Evolutionary conservation across 2,797 vertebrate species (phyloP), one percentile per base, ranked within the genome.

Genomic region (Danio jaintianensis): DNA sequence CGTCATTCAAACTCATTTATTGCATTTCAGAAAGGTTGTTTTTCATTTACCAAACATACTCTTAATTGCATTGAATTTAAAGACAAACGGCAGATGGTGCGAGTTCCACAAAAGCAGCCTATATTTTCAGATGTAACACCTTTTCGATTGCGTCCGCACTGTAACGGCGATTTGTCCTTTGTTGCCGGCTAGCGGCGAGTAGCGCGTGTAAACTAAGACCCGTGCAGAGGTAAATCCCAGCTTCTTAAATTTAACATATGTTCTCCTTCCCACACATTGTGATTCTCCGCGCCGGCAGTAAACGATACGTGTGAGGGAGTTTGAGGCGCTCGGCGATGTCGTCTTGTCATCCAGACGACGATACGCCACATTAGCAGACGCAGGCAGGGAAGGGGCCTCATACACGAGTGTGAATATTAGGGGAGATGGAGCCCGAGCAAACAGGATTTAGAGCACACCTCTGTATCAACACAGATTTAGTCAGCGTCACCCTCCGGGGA

Each of bases 351-450:
- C 72, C 62, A 38, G 63, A 52, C 66, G 40, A 53, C 75, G 43
- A 84, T 82, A 71, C 67, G 52, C 53, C 68, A 80, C 83, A 83
- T 79, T 62, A 79, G 40, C 10, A 75, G 61, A 52, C 45, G 79
- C 71, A 61, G 72, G 79, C 79, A 70, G 72, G 84, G 71, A 80
- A 87, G 75, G 55, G 78, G 82, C 84, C 87, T 78, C 56, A 48
- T 78, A 83, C 71, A 85, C 78, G 85, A 85, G 85, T 76, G 86
- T 78, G 86, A 88, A 90, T 88, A 89, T 91, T 87, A 90, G 85
- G 68, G 73, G 86, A 87, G 88, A 89, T 88, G 87, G 86, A 87
- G 85, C 85, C 85, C 83, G 84, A 87, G 86, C 84, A 87, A 89
- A 87, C 85, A 85, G 86, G 87, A 88, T 87, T 85, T 79, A 78